Evolutionary conservation across 2,113 vertebrate genomes (phyloP), one percentile per base, ranked within the genome.

Genomic region (Sylvilagus bachmani): DNA sequence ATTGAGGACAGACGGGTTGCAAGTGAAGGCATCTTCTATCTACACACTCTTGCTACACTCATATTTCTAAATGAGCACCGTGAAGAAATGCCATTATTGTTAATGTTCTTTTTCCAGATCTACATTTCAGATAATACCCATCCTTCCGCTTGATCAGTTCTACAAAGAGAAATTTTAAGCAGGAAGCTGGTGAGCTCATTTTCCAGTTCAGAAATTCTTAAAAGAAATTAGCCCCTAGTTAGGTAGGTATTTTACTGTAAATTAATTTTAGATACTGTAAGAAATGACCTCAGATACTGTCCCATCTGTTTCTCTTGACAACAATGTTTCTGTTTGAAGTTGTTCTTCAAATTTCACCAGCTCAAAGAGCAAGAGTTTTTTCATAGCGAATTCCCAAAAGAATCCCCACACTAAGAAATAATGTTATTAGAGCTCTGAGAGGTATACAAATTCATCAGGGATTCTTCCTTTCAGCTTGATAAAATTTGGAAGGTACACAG

Each of bases 101-200:
- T 58, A 61, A 74, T 69, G 53, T 31, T 92, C 62, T 93, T 61
- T 90, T 93, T 79, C n/a, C 31, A 96, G 89, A 95, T 95, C 67
- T 92, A 90, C 64, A 83, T 96, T 85, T 69, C 83, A 96, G 91
- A 80, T 73, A 95, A 70, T n/a, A 62, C 12, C 58, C 78, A 51
- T 71, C 69, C 83, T 95, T 90, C 91, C 13, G 12, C 92, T 96
- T 93, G 95, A 95, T 96, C 95, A 92, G 61, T 96, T 97, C 70
- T 93, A 90, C 95, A 94, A 93, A 97, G 81, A 29, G 58, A 92
- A 92, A 95, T 24, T 36, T 73, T 53, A 96, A 96, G 49, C 13
- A 94, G 25, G 9, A 87, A 19, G 69, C 10, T 86, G 81, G 91
- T 75, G 62, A 88, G 51, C 4, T 91, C 33, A 38, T 95, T 90